Percentiles rank a stretch among this genome's conserved stretches.
These are phyloP conservation scores for Scortum barcoo DNA, from an alignment of 2,113 vertebrate species.

Conservation along the genomic window DNA sequence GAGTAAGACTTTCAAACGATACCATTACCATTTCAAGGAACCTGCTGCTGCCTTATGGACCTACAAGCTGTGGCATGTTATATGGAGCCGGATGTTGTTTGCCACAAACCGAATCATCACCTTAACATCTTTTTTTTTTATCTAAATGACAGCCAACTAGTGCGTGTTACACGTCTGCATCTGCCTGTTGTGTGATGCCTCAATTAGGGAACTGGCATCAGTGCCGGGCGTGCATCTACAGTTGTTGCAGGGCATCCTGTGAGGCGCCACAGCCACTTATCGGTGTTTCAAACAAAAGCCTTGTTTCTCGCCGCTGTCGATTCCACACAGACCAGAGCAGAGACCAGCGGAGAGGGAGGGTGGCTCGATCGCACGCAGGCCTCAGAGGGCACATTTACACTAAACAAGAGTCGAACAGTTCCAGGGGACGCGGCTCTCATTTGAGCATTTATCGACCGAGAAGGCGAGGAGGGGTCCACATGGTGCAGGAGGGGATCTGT, in stretches of 20 bases:
- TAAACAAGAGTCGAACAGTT: slow-evolving; percentile 41
- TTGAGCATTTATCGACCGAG: slow-evolving; percentile 31
- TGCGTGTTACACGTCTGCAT: background rate
- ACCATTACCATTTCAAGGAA: slow-evolving; percentile 80
- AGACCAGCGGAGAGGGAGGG: slow-evolving; percentile 8
- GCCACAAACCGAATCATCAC: slow-evolving; percentile 44
- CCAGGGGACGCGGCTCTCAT: slow-evolving; percentile 37
- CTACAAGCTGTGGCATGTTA: slow-evolving; percentile 55
- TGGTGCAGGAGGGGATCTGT: background rate
- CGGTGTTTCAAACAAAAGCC: slow-evolving; percentile 52
- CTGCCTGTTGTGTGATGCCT: slow-evolving; percentile 6
- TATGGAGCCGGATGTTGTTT: slow-evolving; percentile 28
- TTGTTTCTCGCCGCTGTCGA: slow-evolving; percentile 42
- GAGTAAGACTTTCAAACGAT: slow-evolving; percentile 74
- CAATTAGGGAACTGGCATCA: slow-evolving; percentile 43
- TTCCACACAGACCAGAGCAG: slow-evolving; percentile 50
- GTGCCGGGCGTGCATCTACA: background rate
- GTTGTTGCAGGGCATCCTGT: slow-evolving; percentile 31
- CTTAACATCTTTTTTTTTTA: slow-evolving; percentile 17
- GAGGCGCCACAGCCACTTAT: slow-evolving; percentile 45
- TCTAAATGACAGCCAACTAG: slow-evolving; percentile 21
- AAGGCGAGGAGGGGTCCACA: slow-evolving; percentile 1
- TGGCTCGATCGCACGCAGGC: slow-evolving; percentile 16
- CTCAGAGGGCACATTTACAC: slow-evolving; percentile 31
- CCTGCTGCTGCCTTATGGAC: slow-evolving; percentile 53